A percentile compares a stretch with the other conserved stretches of the same genome.
Conservation (phyloP, 2,888 invertebrate species). For the Crossocerus cetratus region DNA sequence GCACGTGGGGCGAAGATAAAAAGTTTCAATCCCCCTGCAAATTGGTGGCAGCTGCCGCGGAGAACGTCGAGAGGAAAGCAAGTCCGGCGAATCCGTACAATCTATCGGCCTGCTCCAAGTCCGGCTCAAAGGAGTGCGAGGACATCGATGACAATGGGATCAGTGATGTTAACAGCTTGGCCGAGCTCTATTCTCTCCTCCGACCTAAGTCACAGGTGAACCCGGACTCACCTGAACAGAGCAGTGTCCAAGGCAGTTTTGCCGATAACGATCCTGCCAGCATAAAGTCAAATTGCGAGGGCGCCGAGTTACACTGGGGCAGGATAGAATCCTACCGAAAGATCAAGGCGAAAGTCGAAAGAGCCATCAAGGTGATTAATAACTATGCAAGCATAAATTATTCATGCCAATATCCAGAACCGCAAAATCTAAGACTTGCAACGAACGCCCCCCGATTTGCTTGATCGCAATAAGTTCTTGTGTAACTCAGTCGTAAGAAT, state of each 20-base stretch:
- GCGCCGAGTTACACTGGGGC: conserved; percentile 44
- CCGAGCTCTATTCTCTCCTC: conserved; percentile 52
- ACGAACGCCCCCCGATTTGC: neutral
- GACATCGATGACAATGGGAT: conserved; percentile 42
- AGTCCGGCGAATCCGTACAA: conserved; percentile 67
- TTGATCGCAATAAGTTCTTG: neutral
- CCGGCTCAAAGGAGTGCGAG: conserved; percentile 41
- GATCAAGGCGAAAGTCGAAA: conserved; percentile 64
- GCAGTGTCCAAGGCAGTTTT: neutral
- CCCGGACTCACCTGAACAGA: conserved; percentile 10
- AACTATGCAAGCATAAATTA: neutral
- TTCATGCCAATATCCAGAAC: neutral
- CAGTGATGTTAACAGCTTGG: conserved; percentile 39
- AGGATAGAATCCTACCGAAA: conserved; percentile 58
- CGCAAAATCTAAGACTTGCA: neutral
- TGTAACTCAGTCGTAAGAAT: neutral
- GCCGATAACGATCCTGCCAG: neutral
- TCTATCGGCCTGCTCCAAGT: conserved; percentile 53
- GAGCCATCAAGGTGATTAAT: conserved; percentile 59
- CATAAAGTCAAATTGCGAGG: conserved; percentile 8
- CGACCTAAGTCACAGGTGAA: conserved; percentile 51
- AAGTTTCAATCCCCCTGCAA: conserved; percentile 32
- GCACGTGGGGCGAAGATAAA: conserved; percentile 29
- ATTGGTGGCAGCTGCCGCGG: conserved; percentile 25
- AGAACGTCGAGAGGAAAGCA: conserved; percentile 41